These are phyloP conservation scores for Nipponacmea schrenckii DNA, from an alignment of 2,888 invertebrate species.

Conservation along the genomic window DNA sequence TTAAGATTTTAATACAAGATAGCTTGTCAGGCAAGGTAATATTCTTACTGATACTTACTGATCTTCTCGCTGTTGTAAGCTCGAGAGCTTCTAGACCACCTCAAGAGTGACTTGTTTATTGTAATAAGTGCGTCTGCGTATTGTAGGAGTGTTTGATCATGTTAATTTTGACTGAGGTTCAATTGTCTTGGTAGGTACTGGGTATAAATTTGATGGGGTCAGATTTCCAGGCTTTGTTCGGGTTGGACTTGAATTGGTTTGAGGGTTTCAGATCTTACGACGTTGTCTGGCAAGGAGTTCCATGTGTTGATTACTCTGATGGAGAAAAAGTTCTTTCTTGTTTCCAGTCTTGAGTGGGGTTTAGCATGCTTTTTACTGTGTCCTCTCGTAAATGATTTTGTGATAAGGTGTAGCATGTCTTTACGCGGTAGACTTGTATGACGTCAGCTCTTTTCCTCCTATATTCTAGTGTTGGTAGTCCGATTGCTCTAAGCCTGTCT, in stretches of 20 bases:
- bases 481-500: slow-evolving; percentile 14
- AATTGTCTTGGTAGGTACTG: neutral
- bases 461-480: slow-evolving; percentile 17
- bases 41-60: too few species aligned
- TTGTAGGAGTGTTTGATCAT: too few species aligned
- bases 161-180: too few species aligned
- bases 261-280: slow-evolving; percentile 10
- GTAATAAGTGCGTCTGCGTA: too few species aligned
- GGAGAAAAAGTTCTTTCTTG: slow-evolving; percentile 15
- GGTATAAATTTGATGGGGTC: neutral
- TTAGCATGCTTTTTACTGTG: slow-evolving; percentile 13
- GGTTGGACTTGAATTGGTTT: slow-evolving; percentile 12
- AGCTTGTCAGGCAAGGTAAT: too few species aligned
- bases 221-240: neutral
- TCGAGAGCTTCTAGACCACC: too few species aligned
- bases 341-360: neutral
- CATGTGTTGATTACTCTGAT: slow-evolving; percentile 13
- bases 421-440: slow-evolving; percentile 17
- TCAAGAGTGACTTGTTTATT: too few species aligned
- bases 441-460: slow-evolving; percentile 19
- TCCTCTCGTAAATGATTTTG: slow-evolving; percentile 8
- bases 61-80: too few species aligned
- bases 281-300: slow-evolving; percentile 4
- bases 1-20: too few species aligned
- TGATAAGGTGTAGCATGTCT: slow-evolving; percentile 9